Percentiles rank a stretch among this genome's conserved stretches.
Conservation (phyloP, 2,113 vertebrate species). For the Anoura caudifer region DNA sequence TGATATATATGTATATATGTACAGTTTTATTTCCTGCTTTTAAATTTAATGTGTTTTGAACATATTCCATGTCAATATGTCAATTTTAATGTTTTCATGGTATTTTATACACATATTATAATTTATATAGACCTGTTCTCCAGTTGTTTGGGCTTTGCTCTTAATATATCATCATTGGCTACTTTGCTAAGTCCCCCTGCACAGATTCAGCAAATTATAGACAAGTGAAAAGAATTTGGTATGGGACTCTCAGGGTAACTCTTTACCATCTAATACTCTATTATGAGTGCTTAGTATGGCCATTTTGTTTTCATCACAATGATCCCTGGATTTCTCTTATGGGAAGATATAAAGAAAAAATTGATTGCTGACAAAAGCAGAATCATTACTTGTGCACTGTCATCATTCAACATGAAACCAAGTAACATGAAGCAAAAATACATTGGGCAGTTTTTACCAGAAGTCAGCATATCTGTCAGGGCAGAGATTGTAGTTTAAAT, state of each 20-base stretch:
- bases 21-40: not conserved
- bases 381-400: not conserved
- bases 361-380: conserved; percentile 38
- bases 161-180: not conserved
- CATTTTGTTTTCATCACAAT: conserved; percentile 21
- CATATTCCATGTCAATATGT: not conserved
- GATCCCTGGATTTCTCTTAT: conserved; percentile 18
- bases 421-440: conserved; percentile 40
- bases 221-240: not conserved
- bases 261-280: not conserved
- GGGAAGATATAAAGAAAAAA: not conserved
- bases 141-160: not conserved
- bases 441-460: conserved; percentile 8
- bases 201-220: conserved; percentile 8
- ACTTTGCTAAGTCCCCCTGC: not conserved
- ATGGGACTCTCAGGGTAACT: not conserved
- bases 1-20: not conserved
- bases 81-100: conserved; percentile 1
- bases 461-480: conserved; percentile 33
- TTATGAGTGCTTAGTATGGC: not conserved
- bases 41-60: not conserved
- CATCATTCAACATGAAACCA: conserved; percentile 30
- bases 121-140: not conserved
- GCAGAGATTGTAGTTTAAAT: conserved; percentile 2
- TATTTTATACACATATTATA: not conserved